Base-by-base conservation (phyloP, 2,888 invertebrate species). In the Kryphioiulus occultus region DNA sequence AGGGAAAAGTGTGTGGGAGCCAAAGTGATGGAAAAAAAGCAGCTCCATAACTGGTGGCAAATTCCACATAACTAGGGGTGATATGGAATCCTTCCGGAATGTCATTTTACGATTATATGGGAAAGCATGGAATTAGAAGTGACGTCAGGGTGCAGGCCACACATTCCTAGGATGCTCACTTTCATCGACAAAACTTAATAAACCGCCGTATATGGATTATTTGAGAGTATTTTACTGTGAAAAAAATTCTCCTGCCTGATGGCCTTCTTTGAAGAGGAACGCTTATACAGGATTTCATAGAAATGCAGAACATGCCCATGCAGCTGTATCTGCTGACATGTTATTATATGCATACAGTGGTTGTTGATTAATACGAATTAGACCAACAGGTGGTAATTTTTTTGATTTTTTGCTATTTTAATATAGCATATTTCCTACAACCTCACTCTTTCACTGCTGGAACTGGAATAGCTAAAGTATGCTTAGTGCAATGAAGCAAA, bases 101-200 rank as follows among this genome's bases (percentile, higher is more conserved):
- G 68, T 22, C 22, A 68, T 68, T 68, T 68, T 9, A 68, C 68
- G 68, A 68, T 22, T 68, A 68, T 68, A 68, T 68, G 68, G 26
- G 10, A 22, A 68, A 68, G 68, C 7, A 26, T 7, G 22, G 68
- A 68, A 68, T 68, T 68, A n/a, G 19, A 53, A 19, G 86, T 86
- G 86, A 86, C 86, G 86, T 86, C 86, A 86, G 10, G 26, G 86
- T 12, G 47, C 42, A 86, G 44, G n/a, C 86, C 86, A 9, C 39
- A 53, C 86, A 53, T 53, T 86, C 86, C 86, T n/a, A 39, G 47
- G 42, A 86, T 86, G 44, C 32, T 53, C 47, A 32, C 19, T 44
- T 47, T 44, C 86, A 53, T 47, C 86, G 9, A n/a, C 26, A 42
- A 86, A 47, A 86, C 86, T 86, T 44, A 86, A 44, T 44, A 86